Conservation (phyloP, 53 echinoderm and acorn worm species). For the Zoroaster sp. region DNA sequence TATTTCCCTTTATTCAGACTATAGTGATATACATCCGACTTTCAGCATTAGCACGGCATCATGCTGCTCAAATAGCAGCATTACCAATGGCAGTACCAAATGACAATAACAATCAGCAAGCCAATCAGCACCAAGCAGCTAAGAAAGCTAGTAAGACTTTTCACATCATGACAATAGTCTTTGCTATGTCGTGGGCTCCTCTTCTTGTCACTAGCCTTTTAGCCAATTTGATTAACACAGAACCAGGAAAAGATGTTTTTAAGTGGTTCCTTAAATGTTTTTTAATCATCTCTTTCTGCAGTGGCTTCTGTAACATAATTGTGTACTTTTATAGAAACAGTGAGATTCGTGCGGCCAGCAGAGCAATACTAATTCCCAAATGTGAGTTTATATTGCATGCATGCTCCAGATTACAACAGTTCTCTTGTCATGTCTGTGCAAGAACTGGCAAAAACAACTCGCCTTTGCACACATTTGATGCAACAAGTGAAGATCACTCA, state of each 20-base stretch:
- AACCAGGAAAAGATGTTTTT: background rate
- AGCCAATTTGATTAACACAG: background rate
- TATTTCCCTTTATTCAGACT: slow-evolving; percentile 1
- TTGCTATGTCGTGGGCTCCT: slow-evolving; percentile 4
- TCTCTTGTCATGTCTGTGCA: background rate
- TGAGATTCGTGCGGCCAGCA: background rate
- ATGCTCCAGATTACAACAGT: background rate
- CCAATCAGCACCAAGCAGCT: slow-evolving; percentile 10
- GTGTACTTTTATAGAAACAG: slow-evolving; percentile 21
- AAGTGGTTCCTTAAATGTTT: background rate
- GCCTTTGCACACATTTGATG: background rate
- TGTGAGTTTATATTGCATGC: background rate
- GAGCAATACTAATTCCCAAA: background rate
- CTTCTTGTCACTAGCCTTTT: background rate
- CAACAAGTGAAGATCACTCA: background rate
- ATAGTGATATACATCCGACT: slow-evolving; percentile 31
- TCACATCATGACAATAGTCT: slow-evolving; percentile 32
- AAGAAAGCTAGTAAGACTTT: slow-evolving; percentile 22
- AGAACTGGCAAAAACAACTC: background rate
- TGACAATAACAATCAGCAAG: background rate
- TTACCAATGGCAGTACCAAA: background rate
- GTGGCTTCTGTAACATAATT: slow-evolving; percentile 26
- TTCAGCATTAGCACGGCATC: slow-evolving; percentile 18
- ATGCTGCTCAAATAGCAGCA: slow-evolving; percentile 26
- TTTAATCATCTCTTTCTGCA: slow-evolving; percentile 16